Percentiles rank a stretch among this genome's conserved stretches.
Conservation (phyloP, 2,797 vertebrate genomes). For the Telmatherina bonti region DNA sequence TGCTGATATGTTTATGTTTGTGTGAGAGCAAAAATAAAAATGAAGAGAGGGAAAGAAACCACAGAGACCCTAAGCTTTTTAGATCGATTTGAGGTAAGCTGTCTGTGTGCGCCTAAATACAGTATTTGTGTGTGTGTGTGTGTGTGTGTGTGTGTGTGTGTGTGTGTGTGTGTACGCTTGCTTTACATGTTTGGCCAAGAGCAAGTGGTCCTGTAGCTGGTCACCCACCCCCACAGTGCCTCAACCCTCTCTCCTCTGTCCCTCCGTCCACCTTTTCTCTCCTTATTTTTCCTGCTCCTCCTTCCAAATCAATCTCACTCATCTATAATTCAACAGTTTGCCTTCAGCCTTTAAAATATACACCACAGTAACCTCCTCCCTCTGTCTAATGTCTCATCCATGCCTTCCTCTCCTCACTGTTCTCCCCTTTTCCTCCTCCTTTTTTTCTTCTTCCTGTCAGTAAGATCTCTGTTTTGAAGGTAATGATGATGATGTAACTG, state of each 20-base stretch:
- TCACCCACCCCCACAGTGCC: constrained; percentile 20
- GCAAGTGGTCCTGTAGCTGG: constrained; percentile 52
- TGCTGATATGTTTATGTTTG: constrained; percentile 3
- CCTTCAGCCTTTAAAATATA: constrained; percentile 87
- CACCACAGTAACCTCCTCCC: constrained; percentile 77
- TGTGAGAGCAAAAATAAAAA: neutral
- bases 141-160: constrained; percentile 11
- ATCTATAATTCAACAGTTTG: constrained; percentile 95
- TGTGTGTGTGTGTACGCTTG: constrained; percentile 18
- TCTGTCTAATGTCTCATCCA: constrained; percentile 53
- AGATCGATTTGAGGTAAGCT: constrained; percentile 53
- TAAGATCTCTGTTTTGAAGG: constrained; percentile 46
- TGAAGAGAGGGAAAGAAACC: constrained; percentile 29
- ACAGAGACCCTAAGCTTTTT: constrained; percentile 30
- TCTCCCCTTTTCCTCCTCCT: constrained; percentile 14
- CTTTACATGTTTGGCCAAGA: constrained; percentile 47
- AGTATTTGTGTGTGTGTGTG: constrained; percentile 18
- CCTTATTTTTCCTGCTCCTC: constrained; percentile 13
- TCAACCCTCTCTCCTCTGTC: constrained; percentile 29
- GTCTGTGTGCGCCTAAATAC: constrained; percentile 27
- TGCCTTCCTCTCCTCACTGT: constrained; percentile 22
- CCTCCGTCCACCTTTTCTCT: constrained; percentile 41
- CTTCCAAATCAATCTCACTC: constrained; percentile 83
- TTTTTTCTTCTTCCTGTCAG: constrained; percentile 23
- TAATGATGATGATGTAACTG: constrained; percentile 51